Conservation (phyloP, 2,888 invertebrate species). For the Xanthia togata region DNA sequence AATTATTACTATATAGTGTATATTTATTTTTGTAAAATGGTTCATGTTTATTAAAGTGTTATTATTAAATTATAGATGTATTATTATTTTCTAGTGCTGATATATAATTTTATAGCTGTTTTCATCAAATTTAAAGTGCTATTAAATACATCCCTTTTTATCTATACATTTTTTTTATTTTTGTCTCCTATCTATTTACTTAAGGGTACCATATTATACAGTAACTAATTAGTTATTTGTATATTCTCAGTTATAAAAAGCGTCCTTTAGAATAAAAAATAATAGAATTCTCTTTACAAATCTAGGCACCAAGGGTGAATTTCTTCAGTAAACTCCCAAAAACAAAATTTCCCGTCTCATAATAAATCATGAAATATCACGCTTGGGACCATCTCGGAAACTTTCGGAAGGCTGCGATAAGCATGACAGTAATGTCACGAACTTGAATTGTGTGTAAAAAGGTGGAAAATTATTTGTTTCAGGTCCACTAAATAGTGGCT, state of each 20-base stretch:
- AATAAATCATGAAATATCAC: slow-evolving; percentile 54
- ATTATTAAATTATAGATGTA: background rate
- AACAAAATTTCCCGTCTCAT: slow-evolving; percentile 13
- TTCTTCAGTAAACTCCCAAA: slow-evolving; percentile 25
- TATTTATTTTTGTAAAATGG: too few species aligned
- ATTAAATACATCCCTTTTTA: too few species aligned
- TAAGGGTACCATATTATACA: too few species aligned
- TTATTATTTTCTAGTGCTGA: too few species aligned
- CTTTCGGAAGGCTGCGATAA: slow-evolving; percentile 51
- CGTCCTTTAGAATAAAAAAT: background rate
- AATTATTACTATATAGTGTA: too few species aligned
- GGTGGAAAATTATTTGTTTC: slow-evolving; percentile 35
- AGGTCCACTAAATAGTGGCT: background rate
- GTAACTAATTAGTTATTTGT: background rate
- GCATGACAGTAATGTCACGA: slow-evolving; percentile 44
- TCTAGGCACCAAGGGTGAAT: background rate
- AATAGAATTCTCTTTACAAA: background rate
- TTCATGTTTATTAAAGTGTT: too few species aligned
- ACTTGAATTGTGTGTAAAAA: slow-evolving; percentile 48
- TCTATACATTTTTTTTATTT: too few species aligned
- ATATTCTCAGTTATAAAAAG: background rate
- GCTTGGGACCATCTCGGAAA: slow-evolving; percentile 36
- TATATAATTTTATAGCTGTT: too few species aligned
- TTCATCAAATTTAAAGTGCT: too few species aligned
- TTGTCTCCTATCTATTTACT: too few species aligned